Evolutionary conservation across 2,797 vertebrate species (phyloP).

Genomic region (Sphenopsis melanotis): DNA sequence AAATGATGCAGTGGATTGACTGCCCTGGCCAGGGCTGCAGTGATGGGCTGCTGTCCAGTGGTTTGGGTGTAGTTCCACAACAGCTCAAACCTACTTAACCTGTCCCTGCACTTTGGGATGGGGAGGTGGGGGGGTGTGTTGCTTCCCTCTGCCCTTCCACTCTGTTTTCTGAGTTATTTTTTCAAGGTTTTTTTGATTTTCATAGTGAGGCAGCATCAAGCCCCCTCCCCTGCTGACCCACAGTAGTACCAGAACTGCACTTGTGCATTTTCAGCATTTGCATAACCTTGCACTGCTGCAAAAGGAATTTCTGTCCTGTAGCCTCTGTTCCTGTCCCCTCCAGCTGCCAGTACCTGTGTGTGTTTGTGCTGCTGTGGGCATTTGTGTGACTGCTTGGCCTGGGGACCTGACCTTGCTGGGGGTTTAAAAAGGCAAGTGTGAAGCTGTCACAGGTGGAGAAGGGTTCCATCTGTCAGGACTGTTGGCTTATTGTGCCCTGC

Average conservation of each 20-base stretch:
- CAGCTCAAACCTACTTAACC: neutral
- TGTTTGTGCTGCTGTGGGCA: neutral
- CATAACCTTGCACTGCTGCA: neutral
- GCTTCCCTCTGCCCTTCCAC: neutral
- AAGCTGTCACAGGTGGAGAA: neutral
- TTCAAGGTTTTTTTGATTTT: neutral
- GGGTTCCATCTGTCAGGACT: neutral
- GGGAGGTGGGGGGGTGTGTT: neutral
- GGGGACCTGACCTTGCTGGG: neutral
- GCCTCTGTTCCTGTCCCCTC: neutral
- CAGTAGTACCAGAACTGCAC: neutral
- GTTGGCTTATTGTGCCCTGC: neutral
- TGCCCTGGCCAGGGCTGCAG: neutral
- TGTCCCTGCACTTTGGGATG: neutral
- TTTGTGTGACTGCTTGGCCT: neutral
- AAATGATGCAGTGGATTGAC: neutral
- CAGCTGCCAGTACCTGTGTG: neutral
- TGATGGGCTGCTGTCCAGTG: neutral
- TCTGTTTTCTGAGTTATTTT: neutral
- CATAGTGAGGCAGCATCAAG: neutral
- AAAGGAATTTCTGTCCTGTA: neutral
- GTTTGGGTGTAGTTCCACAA: neutral
- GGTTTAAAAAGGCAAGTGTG: neutral
- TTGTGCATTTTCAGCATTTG: fast-evolving
- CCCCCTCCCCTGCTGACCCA: neutral